Base-by-base conservation (phyloP, 1,140 invertebrate genomes). In the Drosophila guanche region DNA sequence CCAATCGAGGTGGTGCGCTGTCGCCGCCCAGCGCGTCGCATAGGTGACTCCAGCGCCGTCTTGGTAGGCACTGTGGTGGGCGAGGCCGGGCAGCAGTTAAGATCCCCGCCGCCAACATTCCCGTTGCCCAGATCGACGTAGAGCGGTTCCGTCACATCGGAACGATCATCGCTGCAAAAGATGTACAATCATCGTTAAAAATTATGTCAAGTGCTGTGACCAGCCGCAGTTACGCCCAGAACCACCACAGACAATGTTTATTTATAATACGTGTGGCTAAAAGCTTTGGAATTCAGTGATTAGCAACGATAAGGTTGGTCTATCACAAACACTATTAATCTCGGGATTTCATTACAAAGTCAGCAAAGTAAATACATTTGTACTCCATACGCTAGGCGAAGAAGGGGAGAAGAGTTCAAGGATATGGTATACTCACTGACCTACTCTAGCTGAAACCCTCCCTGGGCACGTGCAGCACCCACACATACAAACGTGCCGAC, bases 1-100 rank as follows among this genome's bases (percentile, higher is more conserved):
- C 95, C 95, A 91, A 96, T 95, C 7, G 96, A 97, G 2, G 96
- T 95, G 3, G 96, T 97, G 58, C 96, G 93, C 79, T 96, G 96
- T 41, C 96, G 93, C 2, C 95, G 93, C 4, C 95, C 93, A 2
- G 95, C 93, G 37, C 84, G 69, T 71, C 95, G 96, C 85, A 95
- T 92, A 5, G 95, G 95, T 91, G 92, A 93, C 14, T 93, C 93
- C 91, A 89, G 14, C 7, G 75, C 75, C 22, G 78, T 73, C 50
- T 74, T 88, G 1, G 89, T 76, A 57, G 91, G 91, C 53, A 91
- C 91, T 54, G 90, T 91, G 41, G 90, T 91, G 12, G 91, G 91
- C 45, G 90, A 91, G 1, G 91, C 91, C 12, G 90, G 88, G 37
- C 81, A 91, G 43, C 89, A 89, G 63, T 79, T 72, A 20, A 79